These are phyloP conservation scores for Oreortyx pictus DNA, from an alignment of 2,797 vertebrate genomes.

Conservation along the genomic window DNA sequence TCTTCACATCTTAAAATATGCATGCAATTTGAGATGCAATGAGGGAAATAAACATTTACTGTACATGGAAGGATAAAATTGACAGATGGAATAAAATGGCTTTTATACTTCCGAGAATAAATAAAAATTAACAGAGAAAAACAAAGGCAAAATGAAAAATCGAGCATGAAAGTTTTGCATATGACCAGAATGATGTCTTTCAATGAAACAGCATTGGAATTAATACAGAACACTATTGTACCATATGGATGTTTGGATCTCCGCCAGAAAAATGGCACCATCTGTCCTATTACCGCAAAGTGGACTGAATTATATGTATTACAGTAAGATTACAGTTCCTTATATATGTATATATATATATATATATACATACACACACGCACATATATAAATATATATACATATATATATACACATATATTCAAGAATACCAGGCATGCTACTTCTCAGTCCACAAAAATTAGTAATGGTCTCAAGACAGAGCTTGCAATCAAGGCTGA, in stretches of 20 bases:
- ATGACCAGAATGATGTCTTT: conserved; percentile 23
- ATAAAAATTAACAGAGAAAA: conserved; percentile 51
- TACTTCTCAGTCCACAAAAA: neutral
- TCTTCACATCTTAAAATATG: neutral
- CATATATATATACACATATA: too few relatives aligned
- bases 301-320: neutral
- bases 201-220: conserved; percentile 44
- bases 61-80: neutral
- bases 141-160: conserved; percentile 26
- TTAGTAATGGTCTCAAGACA: neutral
- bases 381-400: too few relatives aligned
- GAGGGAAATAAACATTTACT: conserved; percentile 9
- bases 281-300: neutral
- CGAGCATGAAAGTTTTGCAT: neutral
- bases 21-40: neutral
- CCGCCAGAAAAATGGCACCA: conserved; percentile 21
- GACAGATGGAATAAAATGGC: conserved; percentile 11
- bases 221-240: neutral
- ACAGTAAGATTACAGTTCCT: neutral
- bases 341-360: neutral
- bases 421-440: neutral
- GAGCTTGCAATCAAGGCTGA: neutral
- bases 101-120: conserved; percentile 33
- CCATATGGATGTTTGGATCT: conserved; percentile 14
- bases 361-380: too few relatives aligned